These are phyloP conservation scores for Yponomeuta malinellus DNA, from an alignment of 2,888 invertebrate species.

Conservation along the genomic window DNA sequence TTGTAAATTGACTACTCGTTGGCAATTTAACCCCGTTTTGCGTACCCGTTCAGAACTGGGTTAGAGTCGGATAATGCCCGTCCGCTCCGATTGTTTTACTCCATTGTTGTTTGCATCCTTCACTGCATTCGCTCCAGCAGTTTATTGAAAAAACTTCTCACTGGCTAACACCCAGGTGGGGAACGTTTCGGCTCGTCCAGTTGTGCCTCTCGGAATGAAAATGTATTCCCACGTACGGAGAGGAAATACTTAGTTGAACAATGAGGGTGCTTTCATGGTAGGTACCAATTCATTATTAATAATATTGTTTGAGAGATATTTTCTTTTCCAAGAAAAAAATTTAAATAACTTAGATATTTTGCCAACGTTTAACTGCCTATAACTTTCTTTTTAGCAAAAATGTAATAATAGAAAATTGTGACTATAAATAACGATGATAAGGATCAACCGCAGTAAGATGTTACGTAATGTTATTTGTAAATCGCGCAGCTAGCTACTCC, in stretches of 20 bases:
- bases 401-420: neutral
- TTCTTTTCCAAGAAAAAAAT: neutral
- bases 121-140: conserved; percentile 25
- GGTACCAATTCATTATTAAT: no score
- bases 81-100: conserved; percentile 45
- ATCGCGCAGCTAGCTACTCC: neutral
- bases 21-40: conserved; percentile 43
- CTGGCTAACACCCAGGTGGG: conserved; percentile 18
- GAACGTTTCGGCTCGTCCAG: conserved; percentile 19
- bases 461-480: neutral
- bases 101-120: conserved; percentile 48
- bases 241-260: no score
- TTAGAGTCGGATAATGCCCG: conserved; percentile 54
- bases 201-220: conserved; percentile 1
- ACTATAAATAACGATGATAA: neutral
- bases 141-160: conserved; percentile 22
- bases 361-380: neutral
- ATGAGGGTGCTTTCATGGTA: no score
- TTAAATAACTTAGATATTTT: neutral
- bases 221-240: no score
- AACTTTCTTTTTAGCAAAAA: neutral
- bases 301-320: no score
- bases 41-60: conserved; percentile 47
- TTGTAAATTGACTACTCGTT: conserved; percentile 40
- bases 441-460: neutral